These are phyloP conservation scores for Rosalia funebris DNA, from an alignment of 2,888 invertebrate species.

Conservation along the genomic window DNA sequence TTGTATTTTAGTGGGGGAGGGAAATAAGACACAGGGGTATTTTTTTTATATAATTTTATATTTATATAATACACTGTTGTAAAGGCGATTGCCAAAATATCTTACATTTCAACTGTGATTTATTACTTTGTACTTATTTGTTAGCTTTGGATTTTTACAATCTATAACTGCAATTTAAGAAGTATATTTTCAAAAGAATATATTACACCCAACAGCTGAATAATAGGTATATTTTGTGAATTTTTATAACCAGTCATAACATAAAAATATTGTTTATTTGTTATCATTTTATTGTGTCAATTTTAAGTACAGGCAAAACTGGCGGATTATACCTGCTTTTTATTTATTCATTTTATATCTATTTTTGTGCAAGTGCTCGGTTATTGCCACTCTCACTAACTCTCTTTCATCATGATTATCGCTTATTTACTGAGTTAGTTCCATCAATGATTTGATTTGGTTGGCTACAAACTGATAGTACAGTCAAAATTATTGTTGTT, in stretches of 20 bases:
- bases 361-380: conserved; percentile 4
- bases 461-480: too few relatives aligned
- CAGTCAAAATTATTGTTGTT: too few relatives aligned
- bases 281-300: too few relatives aligned
- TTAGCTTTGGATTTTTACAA: conserved; percentile 10
- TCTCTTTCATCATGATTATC: too few relatives aligned
- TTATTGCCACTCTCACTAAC: not conserved
- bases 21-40: not conserved
- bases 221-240: not conserved
- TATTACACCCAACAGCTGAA: not conserved
- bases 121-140: conserved; percentile 22
- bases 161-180: not conserved
- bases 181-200: not conserved
- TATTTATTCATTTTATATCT: not conserved
- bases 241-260: not conserved
- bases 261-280: too few relatives aligned
- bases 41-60: conserved; percentile 5
- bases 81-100: conserved; percentile 32
- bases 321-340: not conserved
- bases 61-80: conserved; percentile 19
- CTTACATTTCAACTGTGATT: conserved; percentile 13
- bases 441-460: too few relatives aligned
- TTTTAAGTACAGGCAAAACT: not conserved
- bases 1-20: too few relatives aligned
- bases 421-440: too few relatives aligned